phyloP scores from a whole-genome alignment of 2,888 invertebrate genomes.

The Bedellia somnulentella region DNA sequence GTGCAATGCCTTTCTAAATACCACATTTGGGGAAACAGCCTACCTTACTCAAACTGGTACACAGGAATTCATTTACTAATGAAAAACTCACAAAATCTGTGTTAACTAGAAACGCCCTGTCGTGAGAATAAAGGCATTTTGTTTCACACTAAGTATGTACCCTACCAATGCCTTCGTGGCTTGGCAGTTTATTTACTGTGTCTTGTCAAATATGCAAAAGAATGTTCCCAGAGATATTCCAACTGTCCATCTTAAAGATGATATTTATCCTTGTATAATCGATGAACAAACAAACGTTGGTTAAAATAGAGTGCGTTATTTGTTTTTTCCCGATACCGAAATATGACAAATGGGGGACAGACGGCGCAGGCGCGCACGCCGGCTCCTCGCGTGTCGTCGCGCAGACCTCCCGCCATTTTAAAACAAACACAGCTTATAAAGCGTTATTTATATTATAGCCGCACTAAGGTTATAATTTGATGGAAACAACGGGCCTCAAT shows the following conservation, averaged over 20 bases:
- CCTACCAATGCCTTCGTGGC: too few relatives aligned
- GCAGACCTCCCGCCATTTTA: conserved; percentile 61
- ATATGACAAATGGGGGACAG: conserved; percentile 53
- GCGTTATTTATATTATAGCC: conserved; percentile 58
- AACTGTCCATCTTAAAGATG: conserved; percentile 45
- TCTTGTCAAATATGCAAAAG: conserved; percentile 2
- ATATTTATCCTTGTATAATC: conserved; percentile 51
- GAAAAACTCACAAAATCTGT: too few relatives aligned
- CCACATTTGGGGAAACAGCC: conserved; percentile 2
- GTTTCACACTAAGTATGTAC: too few relatives aligned
- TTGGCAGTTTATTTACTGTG: too few relatives aligned
- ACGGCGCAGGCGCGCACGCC: conserved; percentile 16
- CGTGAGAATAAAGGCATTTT: too few relatives aligned
- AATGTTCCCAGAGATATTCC: conserved; percentile 23
- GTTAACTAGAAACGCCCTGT: too few relatives aligned
- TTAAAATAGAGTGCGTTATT: conserved; percentile 41
- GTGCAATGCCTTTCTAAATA: conserved; percentile 16
- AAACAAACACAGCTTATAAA: conserved; percentile 59
- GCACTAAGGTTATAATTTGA: conserved; percentile 49
- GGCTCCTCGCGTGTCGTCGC: conserved; percentile 56
- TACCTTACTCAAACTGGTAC: not conserved
- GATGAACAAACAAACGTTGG: conserved; percentile 47
- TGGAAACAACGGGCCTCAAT: conserved; percentile 54
- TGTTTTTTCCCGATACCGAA: conserved; percentile 52
- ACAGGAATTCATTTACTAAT: too few relatives aligned